Base-by-base conservation (phyloP, 2,888 invertebrate genomes). In the Apantesis nais region DNA sequence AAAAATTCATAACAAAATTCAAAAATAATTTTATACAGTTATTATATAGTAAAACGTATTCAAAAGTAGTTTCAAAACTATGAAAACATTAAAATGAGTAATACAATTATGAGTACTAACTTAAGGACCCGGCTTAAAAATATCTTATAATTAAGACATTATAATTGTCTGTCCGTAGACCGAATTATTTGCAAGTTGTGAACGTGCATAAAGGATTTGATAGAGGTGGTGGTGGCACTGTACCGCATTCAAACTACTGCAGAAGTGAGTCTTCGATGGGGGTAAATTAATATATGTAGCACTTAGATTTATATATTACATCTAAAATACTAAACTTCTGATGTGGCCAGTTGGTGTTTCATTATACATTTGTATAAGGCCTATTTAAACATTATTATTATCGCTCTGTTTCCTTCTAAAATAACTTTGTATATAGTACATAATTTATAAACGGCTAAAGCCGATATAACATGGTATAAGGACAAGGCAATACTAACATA, bases 41-140 rank as follows among this genome's bases (percentile, higher is more conserved):
- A 52, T 65, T 25, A n/a, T 16, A n/a, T 25, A 25, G 34, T 52
- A 65, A 34, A 52, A 31, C 52, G 52, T 65, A 37, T n/a, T n/a
- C n/a, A n/a, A n/a, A n/a, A n/a, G n/a, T n/a, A n/a, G 22, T 52
- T 37, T 31, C 8, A 48, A 14, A 25, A 65, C 55, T 31, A 55
- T 52, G 16, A 52, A 37, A 65, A 37, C 25, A 22, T n/a, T 34
- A 52, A n/a, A 37, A 34, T 7, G 52, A 29, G 37, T 48, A 48
- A 63, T 64, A 64, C 44, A 44, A 34, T 22, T 34, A 39, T n/a
- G 29, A 67, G 44, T 41, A n/a, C 39, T 64, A 64, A 60, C 60
- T 69, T 60, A 69, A 37, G 61, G 37, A 70, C 69, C 65, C 66
- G 70, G 52, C 61, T 61, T 70, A 70, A 52, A 62, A 48, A 37